Conservation (phyloP, 2,888 invertebrate species). For the Theretra japonica region DNA sequence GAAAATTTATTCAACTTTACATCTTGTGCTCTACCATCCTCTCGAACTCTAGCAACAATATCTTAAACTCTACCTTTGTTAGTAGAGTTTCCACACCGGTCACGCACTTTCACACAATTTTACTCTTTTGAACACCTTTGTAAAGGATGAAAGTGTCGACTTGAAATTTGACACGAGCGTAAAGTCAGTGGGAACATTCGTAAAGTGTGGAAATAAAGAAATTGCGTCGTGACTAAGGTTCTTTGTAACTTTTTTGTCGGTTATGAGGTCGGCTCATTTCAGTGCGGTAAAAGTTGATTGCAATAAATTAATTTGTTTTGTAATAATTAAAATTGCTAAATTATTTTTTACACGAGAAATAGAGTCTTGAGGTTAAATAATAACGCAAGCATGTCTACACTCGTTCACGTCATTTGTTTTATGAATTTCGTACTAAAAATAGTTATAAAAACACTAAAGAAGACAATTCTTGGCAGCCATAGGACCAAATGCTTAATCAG, state of each 20-base stretch:
- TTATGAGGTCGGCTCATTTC: conserved; percentile 43
- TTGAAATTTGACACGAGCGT: conserved; percentile 49
- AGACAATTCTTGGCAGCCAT: too few relatives aligned
- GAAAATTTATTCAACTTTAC: too few relatives aligned
- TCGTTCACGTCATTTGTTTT: too few relatives aligned
- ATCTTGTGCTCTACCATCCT: not conserved
- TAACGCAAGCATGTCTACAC: not conserved
- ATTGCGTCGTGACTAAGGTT: conserved; percentile 63
- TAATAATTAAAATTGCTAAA: not conserved
- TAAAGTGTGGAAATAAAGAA: conserved; percentile 55
- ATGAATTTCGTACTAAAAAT: too few relatives aligned
- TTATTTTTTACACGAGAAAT: not conserved
- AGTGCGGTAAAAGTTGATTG: conserved; percentile 31
- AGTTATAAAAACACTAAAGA: too few relatives aligned
- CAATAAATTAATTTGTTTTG: conserved; percentile 9
- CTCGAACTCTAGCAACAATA: not conserved
- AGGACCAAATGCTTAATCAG: too few relatives aligned
- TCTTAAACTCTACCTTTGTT: not conserved
- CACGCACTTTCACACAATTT: conserved; percentile 23
- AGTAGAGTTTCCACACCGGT: not conserved
- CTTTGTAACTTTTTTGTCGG: conserved; percentile 59
- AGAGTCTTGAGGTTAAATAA: not conserved
- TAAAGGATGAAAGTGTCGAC: conserved; percentile 53
- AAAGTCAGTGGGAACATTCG: conserved; percentile 50
- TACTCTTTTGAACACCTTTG: conserved; percentile 9